Base-by-base conservation (phyloP, 2,113 vertebrate species). In the Nyctereutes procyonoides region DNA sequence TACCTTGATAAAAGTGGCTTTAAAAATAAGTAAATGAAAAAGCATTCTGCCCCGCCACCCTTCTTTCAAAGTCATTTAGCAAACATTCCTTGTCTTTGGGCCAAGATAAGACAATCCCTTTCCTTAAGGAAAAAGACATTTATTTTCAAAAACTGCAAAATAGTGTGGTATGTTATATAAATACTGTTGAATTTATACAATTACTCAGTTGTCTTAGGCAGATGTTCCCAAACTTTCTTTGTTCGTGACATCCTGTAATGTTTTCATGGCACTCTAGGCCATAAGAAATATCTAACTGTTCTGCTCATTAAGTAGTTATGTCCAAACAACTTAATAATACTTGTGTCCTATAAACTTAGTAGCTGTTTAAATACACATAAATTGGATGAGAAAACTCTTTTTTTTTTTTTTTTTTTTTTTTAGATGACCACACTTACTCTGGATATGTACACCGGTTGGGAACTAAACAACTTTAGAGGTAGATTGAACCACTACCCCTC, bases 91-190 rank as follows among this genome's bases (percentile, higher is more conserved):
- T 83, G 51, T 71, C 28, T 90, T 84, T 86, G 35, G 84, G 62
- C 53, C 93, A 76, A 95, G 48, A 60, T 58, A 90, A 90, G 30
- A 76, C 32, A 76, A 84, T 88, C 22, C 2, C 15, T 90, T 95
- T 81, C 38, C 17, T 84, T 24, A 71, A 76, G 58, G 53, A 91
- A 15, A 12, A 30, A 91, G 69, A 60, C 28, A 24, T 17, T 90
- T 79, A 51, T 38, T 90, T 95, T 82, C 2, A 53, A 81, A 88
- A 95, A 86, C 2, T 73, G 51, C 48, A 79, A 74, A 91, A 48
- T 15, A 83, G 17, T 43, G 2, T 69, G 83, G 22, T 81, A 17
- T 43, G 4, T 35, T 51, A 6, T 43, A 38, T 53, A 85, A 79
- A 63, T 76, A 76, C 16, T 71, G n/a, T 17, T 67, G 17, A 93